phyloP scores from a whole-genome alignment of 2,113 vertebrate species.

The Chaetodon trifascialis region DNA sequence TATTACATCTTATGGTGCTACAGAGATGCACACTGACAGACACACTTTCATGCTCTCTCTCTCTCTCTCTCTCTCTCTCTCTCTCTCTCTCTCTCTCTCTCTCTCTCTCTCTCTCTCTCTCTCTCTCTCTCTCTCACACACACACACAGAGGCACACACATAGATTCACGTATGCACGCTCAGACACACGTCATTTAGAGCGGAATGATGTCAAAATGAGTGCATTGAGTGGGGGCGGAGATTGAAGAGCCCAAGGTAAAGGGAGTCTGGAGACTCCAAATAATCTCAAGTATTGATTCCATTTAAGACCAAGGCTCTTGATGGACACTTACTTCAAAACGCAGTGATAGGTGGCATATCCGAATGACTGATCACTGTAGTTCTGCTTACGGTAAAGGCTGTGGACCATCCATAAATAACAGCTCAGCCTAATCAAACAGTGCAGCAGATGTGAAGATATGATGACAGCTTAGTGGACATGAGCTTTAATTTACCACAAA shows the following conservation, averaged over 20 bases:
- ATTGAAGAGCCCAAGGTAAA: conserved; percentile 76
- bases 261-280: conserved; percentile 72
- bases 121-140: neutral
- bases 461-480: conserved; percentile 58
- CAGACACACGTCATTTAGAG: conserved; percentile 61
- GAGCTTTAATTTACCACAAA: conserved; percentile 59
- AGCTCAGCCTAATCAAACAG: conserved; percentile 57
- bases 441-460: conserved; percentile 37
- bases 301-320: conserved; percentile 65
- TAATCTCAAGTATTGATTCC: conserved; percentile 81
- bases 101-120: neutral
- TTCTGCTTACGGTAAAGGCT: conserved; percentile 68
- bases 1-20: conserved; percentile 34
- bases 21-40: conserved; percentile 24
- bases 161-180: neutral
- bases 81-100: neutral
- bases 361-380: conserved; percentile 63
- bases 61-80: neutral
- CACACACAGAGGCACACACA: neutral
- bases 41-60: neutral
- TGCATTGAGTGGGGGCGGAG: conserved; percentile 65
- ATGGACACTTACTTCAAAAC: conserved; percentile 63
- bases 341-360: conserved; percentile 72
- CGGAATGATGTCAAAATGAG: conserved; percentile 67
- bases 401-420: conserved; percentile 65